A percentile compares a stretch with the other conserved stretches of the same genome.
Conservation (phyloP, 2,797 vertebrate species). For the Gymnothorax reevesii region DNA sequence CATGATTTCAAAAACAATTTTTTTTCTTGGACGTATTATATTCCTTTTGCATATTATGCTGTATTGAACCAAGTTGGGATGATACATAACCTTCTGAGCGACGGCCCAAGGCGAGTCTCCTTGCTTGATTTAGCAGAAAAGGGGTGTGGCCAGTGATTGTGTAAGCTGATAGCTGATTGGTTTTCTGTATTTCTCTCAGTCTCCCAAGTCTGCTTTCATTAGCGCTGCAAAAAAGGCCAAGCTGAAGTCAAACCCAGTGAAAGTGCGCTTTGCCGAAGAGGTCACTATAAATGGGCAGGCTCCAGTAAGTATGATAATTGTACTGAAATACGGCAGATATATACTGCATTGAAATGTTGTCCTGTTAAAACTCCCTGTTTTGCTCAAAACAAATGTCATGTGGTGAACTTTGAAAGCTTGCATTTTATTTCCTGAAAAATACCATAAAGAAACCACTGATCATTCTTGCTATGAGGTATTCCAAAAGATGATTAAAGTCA, state of each 20-base stretch:
- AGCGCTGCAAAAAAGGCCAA: slow-evolving; percentile 98
- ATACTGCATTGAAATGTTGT: slow-evolving; percentile 22
- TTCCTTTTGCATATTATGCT: not conserved
- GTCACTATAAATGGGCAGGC: slow-evolving; percentile 97
- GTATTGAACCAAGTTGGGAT: slow-evolving; percentile 35
- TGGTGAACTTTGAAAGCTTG: not conserved
- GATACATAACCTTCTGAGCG: slow-evolving; percentile 6
- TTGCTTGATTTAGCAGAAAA: not conserved
- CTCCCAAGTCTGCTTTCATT: slow-evolving; percentile 98
- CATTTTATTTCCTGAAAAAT: not conserved
- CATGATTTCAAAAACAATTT: too few relatives aligned
- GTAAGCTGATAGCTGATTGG: not conserved
- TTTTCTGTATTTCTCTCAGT: slow-evolving; percentile 73
- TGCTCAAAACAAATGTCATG: not conserved
- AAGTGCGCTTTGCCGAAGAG: slow-evolving; percentile 97
- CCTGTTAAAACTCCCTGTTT: not conserved
- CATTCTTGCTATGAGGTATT: not conserved
- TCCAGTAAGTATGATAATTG: slow-evolving; percentile 80
- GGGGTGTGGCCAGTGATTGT: not conserved
- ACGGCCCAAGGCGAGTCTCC: not conserved
- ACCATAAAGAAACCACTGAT: not conserved
- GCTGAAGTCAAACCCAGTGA: slow-evolving; percentile 98
- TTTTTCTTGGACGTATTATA: not conserved
- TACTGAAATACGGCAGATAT: not conserved
- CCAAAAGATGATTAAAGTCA: not conserved